phyloP scores from a whole-genome alignment of 2,888 invertebrate genomes.

The Gerris lacustris region DNA sequence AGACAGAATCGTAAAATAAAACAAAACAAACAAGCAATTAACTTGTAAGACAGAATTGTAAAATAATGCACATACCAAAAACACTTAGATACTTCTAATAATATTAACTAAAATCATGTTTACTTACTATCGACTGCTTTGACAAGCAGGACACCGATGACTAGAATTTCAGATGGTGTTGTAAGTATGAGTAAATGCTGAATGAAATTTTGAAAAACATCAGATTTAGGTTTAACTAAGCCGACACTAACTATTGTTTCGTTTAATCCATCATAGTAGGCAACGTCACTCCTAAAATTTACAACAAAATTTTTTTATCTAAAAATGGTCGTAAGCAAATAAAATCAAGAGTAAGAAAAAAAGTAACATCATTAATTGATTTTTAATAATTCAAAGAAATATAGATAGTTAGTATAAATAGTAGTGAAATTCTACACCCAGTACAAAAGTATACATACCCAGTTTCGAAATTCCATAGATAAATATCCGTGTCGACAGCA shows the following conservation, averaged over 20 bases:
- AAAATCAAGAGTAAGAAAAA: constrained; percentile 11
- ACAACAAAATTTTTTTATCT: constrained; percentile 9
- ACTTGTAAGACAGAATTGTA: no score
- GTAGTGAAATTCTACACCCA: no score
- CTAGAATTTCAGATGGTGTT: constrained; percentile 87
- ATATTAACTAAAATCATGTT: background rate
- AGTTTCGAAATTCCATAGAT: constrained; percentile 95
- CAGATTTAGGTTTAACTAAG: constrained; percentile 72
- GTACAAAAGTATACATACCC: constrained; percentile 40
- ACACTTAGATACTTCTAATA: no score
- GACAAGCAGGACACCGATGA: constrained; percentile 57
- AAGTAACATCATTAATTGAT: background rate
- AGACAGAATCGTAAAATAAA: background rate
- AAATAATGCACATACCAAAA: no score
- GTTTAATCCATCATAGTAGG: constrained; percentile 89
- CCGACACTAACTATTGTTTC: constrained; percentile 91
- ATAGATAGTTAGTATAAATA: no score
- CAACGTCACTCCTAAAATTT: constrained; percentile 65
- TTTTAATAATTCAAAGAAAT: background rate
- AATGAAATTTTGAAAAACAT: constrained; percentile 80
- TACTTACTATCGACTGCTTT: constrained; percentile 35
- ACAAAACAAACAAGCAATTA: background rate
- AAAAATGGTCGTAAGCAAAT: constrained; percentile 1
- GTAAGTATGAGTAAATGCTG: constrained; percentile 82
- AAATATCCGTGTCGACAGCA: constrained; percentile 93